A percentile compares a stretch with the other conserved stretches of the same genome.
phyloP scores from a whole-genome alignment of 2,797 vertebrate species.

The Myotis planiceps region DNA sequence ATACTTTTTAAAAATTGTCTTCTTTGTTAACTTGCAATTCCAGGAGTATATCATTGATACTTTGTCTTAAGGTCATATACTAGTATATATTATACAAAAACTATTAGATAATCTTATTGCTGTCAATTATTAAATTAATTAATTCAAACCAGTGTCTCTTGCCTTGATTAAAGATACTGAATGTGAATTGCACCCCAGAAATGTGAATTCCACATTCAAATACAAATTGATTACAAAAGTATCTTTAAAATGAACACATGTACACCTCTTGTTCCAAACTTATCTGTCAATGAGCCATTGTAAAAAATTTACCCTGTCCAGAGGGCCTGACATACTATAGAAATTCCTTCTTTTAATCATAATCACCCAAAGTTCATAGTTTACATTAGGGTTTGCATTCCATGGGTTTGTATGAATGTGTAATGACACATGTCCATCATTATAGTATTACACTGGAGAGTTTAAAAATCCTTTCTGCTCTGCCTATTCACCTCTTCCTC shows the following conservation, averaged over 20 bases:
- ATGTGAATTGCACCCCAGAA: background rate
- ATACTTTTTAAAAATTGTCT: background rate
- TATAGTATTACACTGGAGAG: background rate
- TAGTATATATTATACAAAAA: too few species aligned
- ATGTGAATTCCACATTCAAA: background rate
- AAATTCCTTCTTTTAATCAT: background rate
- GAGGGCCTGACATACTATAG: background rate
- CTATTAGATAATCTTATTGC: background rate
- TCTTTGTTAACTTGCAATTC: background rate
- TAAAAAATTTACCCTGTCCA: background rate
- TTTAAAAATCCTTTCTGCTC: background rate
- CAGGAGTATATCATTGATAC: background rate
- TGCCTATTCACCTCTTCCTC: background rate
- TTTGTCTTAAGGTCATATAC: background rate
- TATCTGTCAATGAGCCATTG: background rate
- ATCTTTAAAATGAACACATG: background rate
- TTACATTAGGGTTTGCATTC: background rate
- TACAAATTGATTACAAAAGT: background rate
- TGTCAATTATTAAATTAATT: background rate
- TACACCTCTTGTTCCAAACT: background rate
- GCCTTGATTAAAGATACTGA: background rate
- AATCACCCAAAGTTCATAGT: background rate
- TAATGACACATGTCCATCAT: background rate
- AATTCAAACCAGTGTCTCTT: background rate
- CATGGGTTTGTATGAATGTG: background rate